Evolutionary conservation across 2,888 invertebrate genomes (phyloP), one percentile per base, ranked within the genome.

Genomic region (Podabrus alpinus): DNA sequence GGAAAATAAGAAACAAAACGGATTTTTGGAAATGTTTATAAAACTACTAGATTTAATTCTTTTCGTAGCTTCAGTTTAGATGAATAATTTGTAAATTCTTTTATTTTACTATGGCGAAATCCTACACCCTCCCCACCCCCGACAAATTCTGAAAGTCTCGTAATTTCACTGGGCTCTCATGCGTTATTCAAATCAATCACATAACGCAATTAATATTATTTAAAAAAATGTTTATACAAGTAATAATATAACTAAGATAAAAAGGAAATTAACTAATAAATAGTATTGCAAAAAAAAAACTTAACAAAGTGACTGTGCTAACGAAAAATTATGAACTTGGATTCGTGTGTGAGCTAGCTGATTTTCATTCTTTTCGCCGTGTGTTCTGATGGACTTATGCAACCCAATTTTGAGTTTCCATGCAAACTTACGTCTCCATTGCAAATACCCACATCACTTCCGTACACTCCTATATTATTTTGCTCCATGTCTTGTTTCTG

Each of bases 401-500:
- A 86, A 62, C 84, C 83, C 77, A 87, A 79, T 79, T 87, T 86
- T 15, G 82, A 79, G 59, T 80, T 78, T 73, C 79, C 79, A 17
- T 79, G 76, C 16, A 79, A 64, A 19, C 64, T 77, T 61, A 74
- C 19, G 25, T 76, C 81, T 15, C 85, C 85, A 74, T 83, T 85
- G 78, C 83, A 83, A 72, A 85, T 73, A 62, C 82, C 78, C 79
- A 81, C 69, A 71, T 86, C 80, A 68, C 81, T 84, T 24, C 86
- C 86, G 75, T 86, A 87, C 24, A 86, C 82, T 70, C 84, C 85
- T 73, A 86, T 74, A 77, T 82, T 86, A 79, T 86, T 86, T 69
- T 86, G 85, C 80, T 86, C 81, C 70, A 86, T 85, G 72, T 87
- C 87, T 76, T 87, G 86, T 78, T 88, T 88, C 87, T 87, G 80